Percentiles rank a stretch among this genome's conserved stretches.
These are phyloP conservation scores for Chondrilla cf. caribensis DNA, from an alignment of 37 sponge, comb jelly and placozoan genomes.

Conservation along the genomic window DNA sequence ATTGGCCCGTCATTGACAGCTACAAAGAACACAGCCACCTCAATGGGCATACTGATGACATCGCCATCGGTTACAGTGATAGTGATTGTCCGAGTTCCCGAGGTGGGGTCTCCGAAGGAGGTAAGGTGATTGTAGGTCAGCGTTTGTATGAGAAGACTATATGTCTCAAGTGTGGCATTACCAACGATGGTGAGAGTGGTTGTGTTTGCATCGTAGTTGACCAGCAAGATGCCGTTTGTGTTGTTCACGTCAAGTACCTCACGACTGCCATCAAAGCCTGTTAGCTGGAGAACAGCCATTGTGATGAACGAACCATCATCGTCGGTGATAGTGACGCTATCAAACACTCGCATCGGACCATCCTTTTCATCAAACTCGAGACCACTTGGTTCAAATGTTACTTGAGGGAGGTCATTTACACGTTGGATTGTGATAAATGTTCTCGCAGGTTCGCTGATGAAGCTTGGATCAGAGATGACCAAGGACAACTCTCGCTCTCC, in stretches of 20 bases:
- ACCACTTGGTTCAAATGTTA: neutral
- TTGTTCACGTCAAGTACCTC: constrained; percentile 42
- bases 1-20: constrained; percentile 67
- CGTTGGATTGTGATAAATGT: constrained; percentile 14
- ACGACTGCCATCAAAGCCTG: constrained; percentile 34
- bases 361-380: constrained; percentile 45
- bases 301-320: constrained; percentile 44
- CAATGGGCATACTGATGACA: neutral
- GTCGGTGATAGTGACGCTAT: constrained; percentile 25
- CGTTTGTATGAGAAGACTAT: constrained; percentile 26
- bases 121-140: constrained; percentile 50
- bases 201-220: constrained; percentile 4
- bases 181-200: constrained; percentile 40
- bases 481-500: constrained; percentile 11
- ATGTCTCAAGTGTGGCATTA: constrained; percentile 36
- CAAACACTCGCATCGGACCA: constrained; percentile 24
- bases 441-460: constrained; percentile 4
- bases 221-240: neutral
- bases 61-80: constrained; percentile 55
- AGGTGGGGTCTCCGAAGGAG: constrained; percentile 15
- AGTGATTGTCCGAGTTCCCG: constrained; percentile 36
- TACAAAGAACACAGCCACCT: constrained; percentile 28
- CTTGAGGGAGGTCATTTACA: constrained; percentile 52
- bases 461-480: constrained; percentile 26
- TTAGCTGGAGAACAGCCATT: constrained; percentile 34